Evolutionary conservation across 2,888 invertebrate species (phyloP).

Genomic region (Spatulosminthurus flaviceps): DNA sequence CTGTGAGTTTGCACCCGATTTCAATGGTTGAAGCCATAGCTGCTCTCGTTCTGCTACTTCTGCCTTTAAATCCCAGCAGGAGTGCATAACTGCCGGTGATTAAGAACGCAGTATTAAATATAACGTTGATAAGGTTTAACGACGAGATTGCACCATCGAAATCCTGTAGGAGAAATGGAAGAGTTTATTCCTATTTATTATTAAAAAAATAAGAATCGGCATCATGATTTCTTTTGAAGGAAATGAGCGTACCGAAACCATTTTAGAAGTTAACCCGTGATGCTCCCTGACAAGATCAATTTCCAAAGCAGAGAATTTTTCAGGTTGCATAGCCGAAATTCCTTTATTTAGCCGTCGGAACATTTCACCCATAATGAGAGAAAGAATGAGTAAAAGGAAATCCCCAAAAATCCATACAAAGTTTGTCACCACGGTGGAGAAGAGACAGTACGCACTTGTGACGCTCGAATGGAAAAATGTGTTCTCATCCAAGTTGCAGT

Average conservation of each 20-base stretch:
- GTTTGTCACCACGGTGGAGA: slow-evolving; percentile 54
- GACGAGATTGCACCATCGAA: slow-evolving; percentile 57
- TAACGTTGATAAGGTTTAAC: slow-evolving; percentile 55
- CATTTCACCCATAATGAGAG: slow-evolving; percentile 54
- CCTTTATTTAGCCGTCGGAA: slow-evolving; percentile 53
- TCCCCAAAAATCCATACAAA: slow-evolving; percentile 61
- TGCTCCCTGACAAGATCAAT: slow-evolving; percentile 62
- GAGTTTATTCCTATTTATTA: too few relatives aligned
- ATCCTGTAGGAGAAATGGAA: slow-evolving; percentile 52
- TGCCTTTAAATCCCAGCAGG: slow-evolving; percentile 31
- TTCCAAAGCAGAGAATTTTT: slow-evolving; percentile 53
- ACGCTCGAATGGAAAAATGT: slow-evolving; percentile 53
- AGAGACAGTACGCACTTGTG: slow-evolving; percentile 55
- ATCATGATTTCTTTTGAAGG: too few relatives aligned
- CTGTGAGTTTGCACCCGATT: slow-evolving; percentile 54
- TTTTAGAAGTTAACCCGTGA: slow-evolving; percentile 57
- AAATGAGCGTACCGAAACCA: slow-evolving; percentile 52
- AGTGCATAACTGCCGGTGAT: slow-evolving; percentile 56
- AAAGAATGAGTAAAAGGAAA: slow-evolving; percentile 55
- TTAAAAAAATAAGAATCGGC: too few relatives aligned
- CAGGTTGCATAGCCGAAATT: slow-evolving; percentile 54
- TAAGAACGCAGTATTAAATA: slow-evolving; percentile 56
- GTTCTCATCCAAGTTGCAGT: slow-evolving; percentile 52
- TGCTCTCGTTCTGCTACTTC: background rate
- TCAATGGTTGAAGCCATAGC: slow-evolving; percentile 30